A percentile compares a stretch with the other conserved stretches of the same genome.
These are phyloP conservation scores for Thereva nobilitata DNA, from an alignment of 2,888 invertebrate genomes.

Conservation along the genomic window DNA sequence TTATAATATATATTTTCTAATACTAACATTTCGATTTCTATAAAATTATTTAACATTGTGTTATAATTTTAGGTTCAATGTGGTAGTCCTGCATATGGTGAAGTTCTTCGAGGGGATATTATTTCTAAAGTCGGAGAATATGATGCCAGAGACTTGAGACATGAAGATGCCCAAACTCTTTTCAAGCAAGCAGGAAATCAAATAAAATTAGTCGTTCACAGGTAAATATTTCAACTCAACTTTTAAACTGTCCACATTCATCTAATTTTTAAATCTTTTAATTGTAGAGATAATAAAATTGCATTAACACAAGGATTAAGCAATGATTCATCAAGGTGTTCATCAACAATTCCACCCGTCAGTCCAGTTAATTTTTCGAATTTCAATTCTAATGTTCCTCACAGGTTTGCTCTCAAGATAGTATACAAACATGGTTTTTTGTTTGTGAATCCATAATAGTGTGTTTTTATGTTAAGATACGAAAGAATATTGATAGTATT, in stretches of 20 bases:
- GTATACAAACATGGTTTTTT: neutral
- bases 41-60: neutral
- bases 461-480: neutral
- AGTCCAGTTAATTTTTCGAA: slow-evolving; percentile 44
- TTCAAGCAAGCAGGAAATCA: slow-evolving; percentile 80
- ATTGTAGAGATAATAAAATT: slow-evolving; percentile 55
- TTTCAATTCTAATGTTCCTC: slow-evolving; percentile 53
- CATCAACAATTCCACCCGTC: slow-evolving; percentile 55
- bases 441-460: neutral
- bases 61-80: slow-evolving; percentile 74
- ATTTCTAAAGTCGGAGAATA: slow-evolving; percentile 88
- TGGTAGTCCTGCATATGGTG: slow-evolving; percentile 82
- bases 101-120: slow-evolving; percentile 86
- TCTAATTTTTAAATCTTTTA: slow-evolving; percentile 1
- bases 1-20: too few relatives aligned
- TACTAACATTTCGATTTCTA: too few relatives aligned
- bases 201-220: slow-evolving; percentile 80
- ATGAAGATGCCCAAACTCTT: slow-evolving; percentile 88
- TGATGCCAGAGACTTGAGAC: slow-evolving; percentile 83
- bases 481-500: neutral
- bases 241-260: neutral
- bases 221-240: slow-evolving; percentile 61
- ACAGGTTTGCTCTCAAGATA: slow-evolving; percentile 57
- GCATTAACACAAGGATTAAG: slow-evolving; percentile 58
- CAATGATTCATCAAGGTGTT: slow-evolving; percentile 61